These are phyloP conservation scores for Andrena marginata DNA, from an alignment of 2,888 invertebrate genomes.

Conservation along the genomic window DNA sequence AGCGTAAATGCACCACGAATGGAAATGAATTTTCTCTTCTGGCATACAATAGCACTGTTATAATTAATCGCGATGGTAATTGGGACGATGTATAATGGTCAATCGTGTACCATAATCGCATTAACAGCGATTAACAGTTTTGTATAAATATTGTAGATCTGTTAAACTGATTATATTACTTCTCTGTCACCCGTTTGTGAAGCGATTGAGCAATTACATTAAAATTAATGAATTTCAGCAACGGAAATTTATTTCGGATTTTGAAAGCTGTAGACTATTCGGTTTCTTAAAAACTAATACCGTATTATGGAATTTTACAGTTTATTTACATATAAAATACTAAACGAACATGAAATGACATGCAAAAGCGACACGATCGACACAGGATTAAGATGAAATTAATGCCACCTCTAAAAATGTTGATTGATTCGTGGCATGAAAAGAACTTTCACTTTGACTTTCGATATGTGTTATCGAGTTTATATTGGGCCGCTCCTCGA, in stretches of 20 bases:
- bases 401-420: conserved; percentile 10
- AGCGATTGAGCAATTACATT: neutral
- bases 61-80: conserved; percentile 25
- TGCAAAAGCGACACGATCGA: neutral
- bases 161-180: neutral
- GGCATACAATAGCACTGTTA: conserved; percentile 5
- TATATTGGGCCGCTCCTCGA: conserved; percentile 21
- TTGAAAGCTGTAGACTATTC: too few relatives aligned
- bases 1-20: conserved; percentile 16
- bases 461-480: conserved; percentile 45
- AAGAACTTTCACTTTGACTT: conserved; percentile 60
- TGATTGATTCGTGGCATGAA: conserved; percentile 9
- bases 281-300: too few relatives aligned
- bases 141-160: neutral
- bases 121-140: neutral
- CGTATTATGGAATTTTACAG: too few relatives aligned
- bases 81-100: conserved; percentile 9
- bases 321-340: too few relatives aligned
- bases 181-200: neutral
- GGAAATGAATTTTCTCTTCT: conserved; percentile 50
- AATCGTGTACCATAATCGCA: neutral
- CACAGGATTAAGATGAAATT: neutral
- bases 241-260: too few relatives aligned
- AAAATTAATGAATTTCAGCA: too few relatives aligned
- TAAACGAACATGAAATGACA: neutral